Base-by-base conservation (phyloP, 1,140 invertebrate species). In the Hypothenemus hampei region DNA sequence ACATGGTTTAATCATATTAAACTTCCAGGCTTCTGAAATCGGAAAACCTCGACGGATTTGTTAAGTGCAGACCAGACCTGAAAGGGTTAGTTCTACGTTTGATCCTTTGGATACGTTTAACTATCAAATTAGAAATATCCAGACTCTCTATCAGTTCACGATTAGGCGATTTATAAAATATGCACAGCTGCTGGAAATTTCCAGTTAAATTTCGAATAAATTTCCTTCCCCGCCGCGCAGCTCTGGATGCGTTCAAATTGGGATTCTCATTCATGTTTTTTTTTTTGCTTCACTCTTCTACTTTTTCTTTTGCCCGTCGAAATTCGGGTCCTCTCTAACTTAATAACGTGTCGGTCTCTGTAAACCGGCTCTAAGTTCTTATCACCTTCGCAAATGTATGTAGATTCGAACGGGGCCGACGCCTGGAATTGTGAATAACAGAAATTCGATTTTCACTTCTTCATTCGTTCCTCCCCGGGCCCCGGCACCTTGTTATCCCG, bases 391-490 rank as follows among this genome's bases (percentile, higher is more conserved):
- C 60, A 66, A 68, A 68, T 68, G 57, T 68, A 68, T 68, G 66
- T 64, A 68, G 66, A 68, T 68, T 68, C 59, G 56, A 35, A 29
- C 58, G 52, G 50, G 43, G 33, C 45, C 58, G 52, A 41, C 48
- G 60, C 55, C 24, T 45, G 29, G 65, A 67, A 67, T 67, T 65
- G 59, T 65, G 64, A 67, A 63, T 65, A 65, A 64, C 59, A 60
- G 60, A 66, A 68, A 68, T 68, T 68, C 64, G 64, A 68, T 68
- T 68, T 67, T 37, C 61, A 65, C 64, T 66, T 65, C 65, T 67
- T 67, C 65, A 59, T 61, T 62, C 60, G 59, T 39, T 31, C 22
- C 57, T 40, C 50, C 47, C 19, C 22, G 23, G 46, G 20, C 48
- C 40, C 47, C 13, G 19, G 43, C 41, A 46, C 54, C 61, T 63